Percentiles rank a stretch among this genome's conserved stretches.
Conservation (phyloP, 2,113 vertebrate species). For the Mungos mungo region DNA sequence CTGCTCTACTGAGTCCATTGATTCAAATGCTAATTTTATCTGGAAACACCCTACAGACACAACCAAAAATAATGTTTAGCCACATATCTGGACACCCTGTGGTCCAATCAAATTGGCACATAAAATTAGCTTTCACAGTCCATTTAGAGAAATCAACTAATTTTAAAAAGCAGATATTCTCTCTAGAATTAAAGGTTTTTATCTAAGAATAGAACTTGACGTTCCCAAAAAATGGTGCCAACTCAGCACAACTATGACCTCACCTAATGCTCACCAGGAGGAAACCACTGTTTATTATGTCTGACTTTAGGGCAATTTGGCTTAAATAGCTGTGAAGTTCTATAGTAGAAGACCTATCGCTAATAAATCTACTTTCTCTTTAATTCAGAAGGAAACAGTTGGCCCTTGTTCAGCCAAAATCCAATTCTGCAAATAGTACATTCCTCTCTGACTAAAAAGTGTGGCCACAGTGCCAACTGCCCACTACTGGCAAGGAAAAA, state of each 20-base stretch:
- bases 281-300: neutral
- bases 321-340: neutral
- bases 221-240: neutral
- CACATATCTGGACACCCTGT: neutral
- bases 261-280: fast-evolving
- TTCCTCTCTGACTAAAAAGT: neutral
- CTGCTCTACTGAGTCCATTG: neutral
- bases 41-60: neutral
- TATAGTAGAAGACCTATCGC: neutral
- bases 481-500: neutral
- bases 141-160: neutral
- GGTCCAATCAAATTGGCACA: neutral
- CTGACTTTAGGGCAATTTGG: neutral
- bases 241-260: neutral
- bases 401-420: neutral
- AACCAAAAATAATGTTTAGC: too few relatives aligned
- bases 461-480: neutral
- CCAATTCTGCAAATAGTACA: neutral
- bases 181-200: neutral
- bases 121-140: neutral
- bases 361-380: neutral
- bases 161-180: neutral
- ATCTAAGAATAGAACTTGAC: neutral
- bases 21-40: neutral
- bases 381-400: neutral